Evolutionary conservation across 2,888 invertebrate genomes (phyloP).

Genomic region (Epistrophe eligans): DNA sequence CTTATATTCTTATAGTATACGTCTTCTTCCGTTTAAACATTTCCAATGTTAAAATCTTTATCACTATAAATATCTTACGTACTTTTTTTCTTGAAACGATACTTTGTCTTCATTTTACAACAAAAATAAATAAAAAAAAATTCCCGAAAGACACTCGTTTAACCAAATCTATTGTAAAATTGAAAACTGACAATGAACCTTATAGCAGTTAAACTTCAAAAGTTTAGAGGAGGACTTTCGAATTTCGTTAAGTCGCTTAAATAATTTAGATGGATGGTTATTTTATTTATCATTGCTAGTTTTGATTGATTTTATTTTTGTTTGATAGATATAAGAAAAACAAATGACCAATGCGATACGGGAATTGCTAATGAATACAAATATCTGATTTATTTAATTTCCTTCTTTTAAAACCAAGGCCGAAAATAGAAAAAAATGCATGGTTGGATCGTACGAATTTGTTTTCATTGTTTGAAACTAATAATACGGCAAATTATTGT

Average conservation of each 20-base stretch:
- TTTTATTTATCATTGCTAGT: background rate
- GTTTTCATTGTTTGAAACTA: no score
- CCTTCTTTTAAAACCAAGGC: background rate
- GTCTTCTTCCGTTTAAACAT: no score
- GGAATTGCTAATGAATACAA: background rate
- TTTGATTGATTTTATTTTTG: slow-evolving; percentile 5
- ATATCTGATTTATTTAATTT: background rate
- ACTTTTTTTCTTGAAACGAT: slow-evolving; percentile 50
- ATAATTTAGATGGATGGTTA: slow-evolving; percentile 20
- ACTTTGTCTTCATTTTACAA: slow-evolving; percentile 46
- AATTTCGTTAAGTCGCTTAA: slow-evolving; percentile 41
- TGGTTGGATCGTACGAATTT: no score
- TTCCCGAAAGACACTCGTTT: background rate
- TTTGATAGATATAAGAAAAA: background rate
- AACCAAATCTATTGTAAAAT: slow-evolving; percentile 27
- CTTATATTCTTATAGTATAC: no score
- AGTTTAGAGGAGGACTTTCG: slow-evolving; percentile 33
- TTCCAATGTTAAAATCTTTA: no score
- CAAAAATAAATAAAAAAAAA: no score
- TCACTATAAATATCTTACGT: slow-evolving; percentile 2
- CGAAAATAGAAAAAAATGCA: background rate
- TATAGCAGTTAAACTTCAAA: background rate
- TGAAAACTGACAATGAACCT: slow-evolving; percentile 11
- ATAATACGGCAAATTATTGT: no score
- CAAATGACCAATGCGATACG: background rate